These are phyloP conservation scores for Urocitellus parryii DNA, from an alignment of 2,113 vertebrate genomes.

Conservation along the genomic window DNA sequence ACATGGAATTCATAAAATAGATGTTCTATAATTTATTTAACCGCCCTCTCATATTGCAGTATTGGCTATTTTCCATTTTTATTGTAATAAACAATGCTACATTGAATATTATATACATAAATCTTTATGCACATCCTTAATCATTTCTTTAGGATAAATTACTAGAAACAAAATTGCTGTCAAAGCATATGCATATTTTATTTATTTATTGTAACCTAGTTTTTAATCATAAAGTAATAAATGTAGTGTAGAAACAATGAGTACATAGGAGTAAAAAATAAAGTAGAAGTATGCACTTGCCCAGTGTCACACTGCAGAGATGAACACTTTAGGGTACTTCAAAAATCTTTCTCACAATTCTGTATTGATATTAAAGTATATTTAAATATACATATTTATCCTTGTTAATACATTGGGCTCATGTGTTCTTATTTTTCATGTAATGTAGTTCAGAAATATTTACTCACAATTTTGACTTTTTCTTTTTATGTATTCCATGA, in stretches of 20 bases:
- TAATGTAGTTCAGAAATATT: neutral
- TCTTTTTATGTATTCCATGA: neutral
- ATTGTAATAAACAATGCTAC: slow-evolving; percentile 71
- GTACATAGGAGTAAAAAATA: neutral
- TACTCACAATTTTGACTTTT: neutral
- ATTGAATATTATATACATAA: slow-evolving; percentile 69
- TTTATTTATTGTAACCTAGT: slow-evolving; percentile 67
- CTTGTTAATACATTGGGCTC: neutral
- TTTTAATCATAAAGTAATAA: slow-evolving; percentile 73
- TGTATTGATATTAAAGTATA: neutral
- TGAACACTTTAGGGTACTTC: neutral
- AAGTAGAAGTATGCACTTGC: neutral
- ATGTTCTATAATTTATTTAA: slow-evolving; percentile 64
- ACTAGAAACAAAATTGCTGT: slow-evolving; percentile 72
- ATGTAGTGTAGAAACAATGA: slow-evolving; percentile 50
- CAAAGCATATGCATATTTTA: slow-evolving; percentile 70
- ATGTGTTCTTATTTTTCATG: neutral
- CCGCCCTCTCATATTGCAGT: neutral
- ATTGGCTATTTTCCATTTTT: slow-evolving; percentile 73
- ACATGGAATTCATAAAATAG: slow-evolving; percentile 44
- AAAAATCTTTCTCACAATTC: neutral
- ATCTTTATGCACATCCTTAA: slow-evolving; percentile 75
- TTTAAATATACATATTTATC: neutral
- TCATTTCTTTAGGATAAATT: slow-evolving; percentile 78
- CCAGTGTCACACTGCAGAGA: neutral